A percentile compares a stretch with the other conserved stretches of the same genome.
phyloP scores from a whole-genome alignment of 2,797 vertebrate species.

The Falco biarmicus region DNA sequence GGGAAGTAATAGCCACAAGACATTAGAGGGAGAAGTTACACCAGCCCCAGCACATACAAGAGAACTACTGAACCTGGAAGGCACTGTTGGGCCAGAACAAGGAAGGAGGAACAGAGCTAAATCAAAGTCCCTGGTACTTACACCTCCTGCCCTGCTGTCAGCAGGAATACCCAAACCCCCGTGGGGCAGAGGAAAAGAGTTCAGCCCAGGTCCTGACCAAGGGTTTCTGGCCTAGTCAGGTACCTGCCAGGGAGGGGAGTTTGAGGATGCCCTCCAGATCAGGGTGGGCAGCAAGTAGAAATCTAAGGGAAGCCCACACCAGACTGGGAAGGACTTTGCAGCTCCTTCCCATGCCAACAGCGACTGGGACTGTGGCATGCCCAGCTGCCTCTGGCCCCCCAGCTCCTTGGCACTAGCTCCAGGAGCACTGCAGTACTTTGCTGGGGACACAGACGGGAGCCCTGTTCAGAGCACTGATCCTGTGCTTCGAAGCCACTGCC shows the following conservation, averaged over 20 bases:
- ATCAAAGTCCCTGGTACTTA: neutral
- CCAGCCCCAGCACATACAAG: neutral
- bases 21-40: neutral
- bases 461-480: neutral
- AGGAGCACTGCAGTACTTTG: fast-evolving
- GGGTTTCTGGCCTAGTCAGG: neutral
- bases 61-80: neutral
- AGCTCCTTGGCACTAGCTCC: neutral
- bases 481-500: neutral
- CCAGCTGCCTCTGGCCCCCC: neutral
- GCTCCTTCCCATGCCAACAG: neutral
- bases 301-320: neutral
- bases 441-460: neutral
- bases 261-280: neutral
- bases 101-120: neutral
- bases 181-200: neutral
- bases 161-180: neutral
- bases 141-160: neutral
- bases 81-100: neutral
- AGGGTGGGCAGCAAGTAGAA: neutral
- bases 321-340: neutral
- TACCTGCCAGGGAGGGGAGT: neutral
- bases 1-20: neutral
- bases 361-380: fast-evolving
- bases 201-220: neutral